Evolutionary conservation across 2,888 invertebrate species (phyloP), one percentile per base, ranked within the genome.

Genomic region (Scrobipalpa atriplicella): DNA sequence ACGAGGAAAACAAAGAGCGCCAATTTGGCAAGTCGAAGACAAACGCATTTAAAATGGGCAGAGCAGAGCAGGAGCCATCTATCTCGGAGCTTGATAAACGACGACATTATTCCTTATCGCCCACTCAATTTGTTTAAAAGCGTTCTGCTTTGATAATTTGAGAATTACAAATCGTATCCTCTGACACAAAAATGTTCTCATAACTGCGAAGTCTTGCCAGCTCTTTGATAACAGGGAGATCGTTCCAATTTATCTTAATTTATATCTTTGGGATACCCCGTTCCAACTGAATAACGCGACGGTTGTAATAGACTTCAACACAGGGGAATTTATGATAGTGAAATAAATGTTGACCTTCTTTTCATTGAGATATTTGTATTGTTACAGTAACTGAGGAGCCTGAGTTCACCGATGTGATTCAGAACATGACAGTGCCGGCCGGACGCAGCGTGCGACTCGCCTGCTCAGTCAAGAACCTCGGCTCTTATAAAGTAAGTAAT

Each of bases 401-500:
- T 1, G 97, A 97, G 87, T 98, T 98, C 89, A 95, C 97, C 69
- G 97, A 97, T 86, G 95, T 96, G 79, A 98, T 98, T 80, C 96
- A 97, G 85, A 98, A 98, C 90, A 96, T 97, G 78, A 98, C 98
- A 65, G 97, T 97, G 73, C 96, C 98, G 69, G 97, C 97, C 69
- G 98, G 98, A 72, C 94, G 98, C 75, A 97, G 95, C 86, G 97
- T 98, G 78, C 97, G 96, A 81, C 94, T 98, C 78, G 96, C 97
- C 66, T 98, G 98, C 90, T 96, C 97, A 47, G 98, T 98, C 77
- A 97, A 97, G 89, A 97, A 98, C 89, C 95, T 98, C 69, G 98
- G 97, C 76, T 95, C 96, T 56, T 98, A 97, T 86, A 98, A 98
- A 96, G 98, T 98, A 93, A 56, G 54, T 54, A 43, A 43, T 62